These are phyloP conservation scores for Pogona vitticeps DNA, from an alignment of 2,113 vertebrate species.

Conservation along the genomic window DNA sequence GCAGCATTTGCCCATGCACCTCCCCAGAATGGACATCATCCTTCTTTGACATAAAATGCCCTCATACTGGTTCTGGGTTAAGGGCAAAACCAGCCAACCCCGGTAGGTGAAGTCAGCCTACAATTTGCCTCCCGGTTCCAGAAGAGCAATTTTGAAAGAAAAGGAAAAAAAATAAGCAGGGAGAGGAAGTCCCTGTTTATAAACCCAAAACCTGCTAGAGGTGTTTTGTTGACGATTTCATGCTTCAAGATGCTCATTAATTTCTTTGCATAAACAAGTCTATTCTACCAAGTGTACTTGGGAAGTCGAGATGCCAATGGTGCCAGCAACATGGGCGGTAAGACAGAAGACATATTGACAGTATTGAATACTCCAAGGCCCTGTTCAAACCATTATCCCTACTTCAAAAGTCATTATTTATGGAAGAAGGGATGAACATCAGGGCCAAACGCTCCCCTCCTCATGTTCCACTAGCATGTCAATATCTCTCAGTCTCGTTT, in stretches of 20 bases:
- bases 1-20: neutral
- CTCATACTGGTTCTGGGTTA: neutral
- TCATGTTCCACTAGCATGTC: neutral
- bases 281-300: constrained; percentile 45
- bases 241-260: constrained; percentile 82
- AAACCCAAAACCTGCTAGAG: constrained; percentile 73
- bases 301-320: constrained; percentile 26
- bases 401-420: neutral
- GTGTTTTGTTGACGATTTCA: constrained; percentile 77
- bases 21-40: neutral
- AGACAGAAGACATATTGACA: neutral
- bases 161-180: constrained; percentile 29
- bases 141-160: constrained; percentile 28
- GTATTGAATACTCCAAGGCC: neutral
- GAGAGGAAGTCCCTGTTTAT: constrained; percentile 58
- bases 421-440: neutral
- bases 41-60: neutral
- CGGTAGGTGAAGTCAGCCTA: neutral
- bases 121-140: constrained; percentile 34
- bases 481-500: no score
- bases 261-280: constrained; percentile 72
- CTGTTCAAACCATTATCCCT: neutral
- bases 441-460: neutral
- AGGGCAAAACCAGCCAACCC: neutral
- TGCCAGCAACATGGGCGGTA: neutral